A percentile compares a stretch with the other conserved stretches of the same genome.
phyloP scores from a whole-genome alignment of 2,797 vertebrate species.

The Gymnodraco acuticeps region DNA sequence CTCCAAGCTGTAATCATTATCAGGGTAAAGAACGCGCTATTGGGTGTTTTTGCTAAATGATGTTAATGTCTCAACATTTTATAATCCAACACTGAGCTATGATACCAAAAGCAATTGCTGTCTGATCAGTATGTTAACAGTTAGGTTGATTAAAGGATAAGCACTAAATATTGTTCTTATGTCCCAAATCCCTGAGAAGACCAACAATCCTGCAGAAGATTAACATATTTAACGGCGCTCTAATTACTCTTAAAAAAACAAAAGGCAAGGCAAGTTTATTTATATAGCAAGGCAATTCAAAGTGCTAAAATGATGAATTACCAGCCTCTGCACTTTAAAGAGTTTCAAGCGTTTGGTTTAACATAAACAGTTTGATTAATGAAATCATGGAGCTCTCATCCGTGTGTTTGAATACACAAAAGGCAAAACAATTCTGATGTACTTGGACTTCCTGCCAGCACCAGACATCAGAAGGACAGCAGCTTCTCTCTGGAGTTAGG shows the following conservation, averaged over 20 bases:
- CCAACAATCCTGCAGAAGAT: neutral
- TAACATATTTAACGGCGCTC: neutral
- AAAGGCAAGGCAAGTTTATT: too few relatives aligned
- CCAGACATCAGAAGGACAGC: conserved; percentile 9
- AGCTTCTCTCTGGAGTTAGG: conserved; percentile 1
- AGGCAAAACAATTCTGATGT: conserved; percentile 28
- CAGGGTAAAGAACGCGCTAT: conserved; percentile 25
- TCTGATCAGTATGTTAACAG: conserved; percentile 3
- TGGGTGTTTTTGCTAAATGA: conserved; percentile 36
- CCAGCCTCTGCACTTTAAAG: neutral
- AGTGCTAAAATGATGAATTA: conserved; percentile 6
- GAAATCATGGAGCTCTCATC: conserved; percentile 22
- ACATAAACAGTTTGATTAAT: neutral
- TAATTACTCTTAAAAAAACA: neutral
- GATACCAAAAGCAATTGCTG: conserved; percentile 10
- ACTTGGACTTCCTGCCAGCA: conserved; percentile 15
- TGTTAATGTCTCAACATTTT: conserved; percentile 30
- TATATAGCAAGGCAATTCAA: too few relatives aligned
- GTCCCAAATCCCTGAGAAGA: neutral
- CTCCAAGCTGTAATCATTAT: conserved; percentile 46
- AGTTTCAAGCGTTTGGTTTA: neutral
- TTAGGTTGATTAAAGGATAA: conserved; percentile 7
- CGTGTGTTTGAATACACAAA: conserved; percentile 20
- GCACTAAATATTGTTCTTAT: neutral
- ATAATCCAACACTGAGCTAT: conserved; percentile 7